Base-by-base conservation (phyloP, 1,140 invertebrate species). In the Pogonomyrmex barbatus region DNA sequence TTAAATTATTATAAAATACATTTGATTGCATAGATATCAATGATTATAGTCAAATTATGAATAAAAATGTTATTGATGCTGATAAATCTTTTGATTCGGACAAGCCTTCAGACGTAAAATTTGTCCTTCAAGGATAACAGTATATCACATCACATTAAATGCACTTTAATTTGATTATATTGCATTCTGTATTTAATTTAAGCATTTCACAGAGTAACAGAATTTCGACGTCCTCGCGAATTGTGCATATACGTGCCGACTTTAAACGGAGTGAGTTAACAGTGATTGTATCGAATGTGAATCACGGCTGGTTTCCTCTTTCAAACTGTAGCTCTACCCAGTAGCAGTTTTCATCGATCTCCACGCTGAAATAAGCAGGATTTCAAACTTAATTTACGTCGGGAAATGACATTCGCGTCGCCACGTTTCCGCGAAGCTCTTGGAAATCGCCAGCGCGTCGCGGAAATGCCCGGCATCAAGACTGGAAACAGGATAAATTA, bases 401-500 rank as follows among this genome's bases (percentile, higher is more conserved):
- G 86, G 88, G 86, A 89, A 90, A 90, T 87, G 87, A 90, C 87
- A 68, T 85, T 90, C 89, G 87, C 88, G 81, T 90, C 81, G 75
- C 82, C 78, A 77, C 70, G 71, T 86, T 92, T 89, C 87, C 68
- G 87, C 73, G 83, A 88, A 83, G 56, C 82, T 83, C 86, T 90
- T 76, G 79, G 87, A 90, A 91, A 92, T 86, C 89, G 84, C 88
- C 65, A 62, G 68, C 85, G 84, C 81, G 90, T 33, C 68, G 86
- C 83, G 91, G 90, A 91, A 91, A 92, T 87, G 87, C 68, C 79
- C 68, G 56, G 78, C 77, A 75, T 85, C 81, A 85, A 87, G 87
- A 85, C 84, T 89, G 87, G 88, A 91, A 91, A 92, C 84, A 88
- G 79, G 87, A 88, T 91, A 91, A 91, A 92, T 91, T 91, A 92